Base-by-base conservation (phyloP, 2,888 invertebrate genomes). In the Drosophila dives region DNA sequence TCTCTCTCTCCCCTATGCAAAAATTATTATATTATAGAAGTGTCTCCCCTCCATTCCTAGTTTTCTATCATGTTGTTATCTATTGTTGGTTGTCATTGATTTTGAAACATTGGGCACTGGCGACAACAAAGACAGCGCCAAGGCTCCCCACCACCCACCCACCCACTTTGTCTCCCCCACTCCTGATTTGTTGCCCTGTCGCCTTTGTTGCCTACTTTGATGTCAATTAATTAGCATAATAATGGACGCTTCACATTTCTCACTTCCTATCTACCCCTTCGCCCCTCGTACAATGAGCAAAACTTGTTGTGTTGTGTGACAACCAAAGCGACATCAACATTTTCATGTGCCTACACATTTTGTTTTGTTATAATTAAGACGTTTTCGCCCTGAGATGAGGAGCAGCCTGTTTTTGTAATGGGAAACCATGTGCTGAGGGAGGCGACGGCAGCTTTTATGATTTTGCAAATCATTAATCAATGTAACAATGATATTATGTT, bases 141-240 rank as follows among this genome's bases (percentile, higher is more conserved):
- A 74, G 49, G 56, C 82, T 45, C 36, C 32, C 36, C 53, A 45
- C 40, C 50, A 34, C 55, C 29, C 34, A 32, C 45, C 58, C 38
- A 11, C 23, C 50, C 59, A 54, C 8, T 8, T 45, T 4, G 4
- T 15, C 15, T 2, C 23, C 45, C 0, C 15, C 45, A 7, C 15
- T 8, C 15, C 15, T 8, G 23, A 26, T 23, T 15, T 15, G 45
- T 8, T 23, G 45, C 23, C 23, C 23, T 15, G 26, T 40, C 29
- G 58, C 15, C 45, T 33, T 36, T 62, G 69, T 56, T 51, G 72
- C 67, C 62, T 78, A n/a, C 77, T 90, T 87, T 83, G 89, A 90
- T 89, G 86, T 90, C 86, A 89, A 87, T 90, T 87, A 87, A 87
- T 87, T 89, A 87, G 90, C 87, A 87, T 87, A 87, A 87, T 87